These are phyloP conservation scores for Neria commutata DNA, from an alignment of 2,888 invertebrate genomes.

Conservation along the genomic window DNA sequence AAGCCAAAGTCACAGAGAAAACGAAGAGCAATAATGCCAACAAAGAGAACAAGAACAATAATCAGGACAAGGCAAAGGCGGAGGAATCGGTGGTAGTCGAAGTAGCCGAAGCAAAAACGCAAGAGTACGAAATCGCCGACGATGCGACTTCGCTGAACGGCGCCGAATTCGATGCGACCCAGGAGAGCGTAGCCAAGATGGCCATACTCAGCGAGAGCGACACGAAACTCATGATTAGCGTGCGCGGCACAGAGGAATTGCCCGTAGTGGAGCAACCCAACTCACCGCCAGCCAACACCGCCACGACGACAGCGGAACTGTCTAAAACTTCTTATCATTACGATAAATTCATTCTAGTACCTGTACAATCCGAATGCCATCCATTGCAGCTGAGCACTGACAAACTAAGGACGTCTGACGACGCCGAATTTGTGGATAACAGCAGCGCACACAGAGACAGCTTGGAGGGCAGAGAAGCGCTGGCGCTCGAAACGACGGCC, in stretches of 20 bases:
- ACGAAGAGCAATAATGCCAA: constrained; percentile 33
- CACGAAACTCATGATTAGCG: constrained; percentile 63
- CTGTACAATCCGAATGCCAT: constrained; percentile 55
- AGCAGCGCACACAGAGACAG: constrained; percentile 25
- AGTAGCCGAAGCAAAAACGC: constrained; percentile 36
- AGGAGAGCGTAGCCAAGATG: constrained; percentile 61
- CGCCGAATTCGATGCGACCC: constrained; percentile 35
- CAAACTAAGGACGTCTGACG: constrained; percentile 16
- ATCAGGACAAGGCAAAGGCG: constrained; percentile 25
- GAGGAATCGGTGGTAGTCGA: neutral
- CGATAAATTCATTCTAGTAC: constrained; percentile 53
- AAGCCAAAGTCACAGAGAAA: constrained; percentile 31
- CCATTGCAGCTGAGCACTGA: constrained; percentile 46
- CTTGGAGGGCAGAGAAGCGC: too few relatives aligned
- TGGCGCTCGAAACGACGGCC: constrained; percentile 37
- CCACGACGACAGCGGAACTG: neutral
- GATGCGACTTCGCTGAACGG: constrained; percentile 64
- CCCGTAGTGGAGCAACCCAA: constrained; percentile 63
- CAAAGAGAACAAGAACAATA: constrained; percentile 24
- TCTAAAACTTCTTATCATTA: constrained; percentile 36
- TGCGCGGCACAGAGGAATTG: constrained; percentile 75
- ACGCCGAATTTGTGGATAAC: constrained; percentile 34
- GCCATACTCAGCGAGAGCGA: constrained; percentile 63
- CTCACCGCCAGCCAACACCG: constrained; percentile 23
- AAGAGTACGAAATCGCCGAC: constrained; percentile 67